These are phyloP conservation scores for Cantharis nigra DNA, from an alignment of 2,888 invertebrate genomes.

Conservation along the genomic window DNA sequence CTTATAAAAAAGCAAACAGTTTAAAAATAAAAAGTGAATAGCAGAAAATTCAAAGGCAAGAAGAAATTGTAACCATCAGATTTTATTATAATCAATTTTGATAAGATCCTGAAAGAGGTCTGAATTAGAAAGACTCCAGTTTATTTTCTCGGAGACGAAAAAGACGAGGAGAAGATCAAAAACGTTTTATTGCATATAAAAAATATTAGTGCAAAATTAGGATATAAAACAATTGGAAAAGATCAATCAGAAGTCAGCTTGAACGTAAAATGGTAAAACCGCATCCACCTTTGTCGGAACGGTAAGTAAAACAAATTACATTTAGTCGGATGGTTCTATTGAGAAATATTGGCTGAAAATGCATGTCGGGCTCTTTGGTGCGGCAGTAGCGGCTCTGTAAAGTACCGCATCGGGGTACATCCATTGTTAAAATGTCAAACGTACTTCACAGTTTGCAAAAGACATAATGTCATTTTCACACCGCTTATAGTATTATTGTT, in stretches of 20 bases:
- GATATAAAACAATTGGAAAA: not conserved
- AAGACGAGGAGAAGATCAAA: not conserved
- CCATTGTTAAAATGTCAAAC: conserved; percentile 51
- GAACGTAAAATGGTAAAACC: conserved; percentile 23
- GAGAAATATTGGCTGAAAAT: conserved; percentile 38
- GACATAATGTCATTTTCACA: conserved; percentile 56
- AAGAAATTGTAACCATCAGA: not conserved
- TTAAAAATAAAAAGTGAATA: not conserved
- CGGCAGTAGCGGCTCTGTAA: conserved; percentile 44
- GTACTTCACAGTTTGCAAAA: conserved; percentile 52
- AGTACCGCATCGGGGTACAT: conserved; percentile 54
- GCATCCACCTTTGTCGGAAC: conserved; percentile 28
- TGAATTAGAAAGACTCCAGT: not conserved
- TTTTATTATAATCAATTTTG: not conserved
- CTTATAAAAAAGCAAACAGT: not conserved
- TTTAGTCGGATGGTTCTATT: conserved; percentile 50
- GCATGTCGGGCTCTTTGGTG: conserved; percentile 45
- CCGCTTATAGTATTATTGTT: conserved; percentile 51
- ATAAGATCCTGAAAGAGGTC: not conserved
- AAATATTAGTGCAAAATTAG: not conserved
- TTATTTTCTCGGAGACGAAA: not conserved
- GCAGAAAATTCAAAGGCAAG: not conserved
- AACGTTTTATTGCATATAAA: not conserved
- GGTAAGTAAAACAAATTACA: conserved; percentile 50
- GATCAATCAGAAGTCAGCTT: not conserved